Percentiles rank a stretch among this genome's conserved stretches.
Conservation (phyloP, 2,113 vertebrate species). For the Oxygymnocypris stewartii region DNA sequence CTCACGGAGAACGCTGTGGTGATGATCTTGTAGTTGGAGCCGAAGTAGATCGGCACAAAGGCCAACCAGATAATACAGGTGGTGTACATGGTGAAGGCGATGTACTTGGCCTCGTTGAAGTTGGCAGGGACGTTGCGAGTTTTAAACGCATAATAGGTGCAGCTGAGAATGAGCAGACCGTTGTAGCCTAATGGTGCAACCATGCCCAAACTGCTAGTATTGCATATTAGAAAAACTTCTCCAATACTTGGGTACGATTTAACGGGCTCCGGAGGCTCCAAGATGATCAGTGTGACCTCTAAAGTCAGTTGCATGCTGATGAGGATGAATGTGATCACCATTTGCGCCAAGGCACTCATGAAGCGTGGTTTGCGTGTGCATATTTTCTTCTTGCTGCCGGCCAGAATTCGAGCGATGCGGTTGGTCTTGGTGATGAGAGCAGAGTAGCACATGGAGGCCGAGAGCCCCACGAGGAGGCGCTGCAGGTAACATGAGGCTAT, state of each 20-base stretch:
- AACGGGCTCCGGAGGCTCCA: constrained; percentile 93
- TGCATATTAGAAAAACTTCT: constrained; percentile 97
- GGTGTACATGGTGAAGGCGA: constrained; percentile 99
- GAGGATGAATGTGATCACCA: constrained; percentile 90
- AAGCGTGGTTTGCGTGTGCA: constrained; percentile 95
- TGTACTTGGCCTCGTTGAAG: constrained; percentile 98
- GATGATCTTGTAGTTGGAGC: constrained; percentile 99
- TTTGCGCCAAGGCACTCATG: constrained; percentile 97
- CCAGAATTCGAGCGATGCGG: constrained; percentile 94
- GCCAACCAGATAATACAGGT: constrained; percentile 99
- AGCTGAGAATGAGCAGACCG: constrained; percentile 95
- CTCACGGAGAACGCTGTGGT: constrained; percentile 97
- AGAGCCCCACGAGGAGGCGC: constrained; percentile 92
- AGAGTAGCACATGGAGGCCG: constrained; percentile 97
- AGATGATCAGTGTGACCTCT: constrained; percentile 89
- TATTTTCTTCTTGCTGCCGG: constrained; percentile 98
- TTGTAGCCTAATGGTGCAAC: constrained; percentile 96
- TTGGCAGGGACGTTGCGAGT: constrained; percentile 97
- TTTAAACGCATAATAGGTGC: constrained; percentile 98
- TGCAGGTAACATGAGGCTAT: constrained; percentile 93
- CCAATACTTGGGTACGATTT: constrained; percentile 95
- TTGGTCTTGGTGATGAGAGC: constrained; percentile 97
- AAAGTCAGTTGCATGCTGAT: constrained; percentile 90
- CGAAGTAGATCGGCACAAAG: constrained; percentile 98
- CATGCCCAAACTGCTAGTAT: constrained; percentile 93